Conservation (phyloP, 2,113 vertebrate genomes). For the Alexandromys fortis region DNA sequence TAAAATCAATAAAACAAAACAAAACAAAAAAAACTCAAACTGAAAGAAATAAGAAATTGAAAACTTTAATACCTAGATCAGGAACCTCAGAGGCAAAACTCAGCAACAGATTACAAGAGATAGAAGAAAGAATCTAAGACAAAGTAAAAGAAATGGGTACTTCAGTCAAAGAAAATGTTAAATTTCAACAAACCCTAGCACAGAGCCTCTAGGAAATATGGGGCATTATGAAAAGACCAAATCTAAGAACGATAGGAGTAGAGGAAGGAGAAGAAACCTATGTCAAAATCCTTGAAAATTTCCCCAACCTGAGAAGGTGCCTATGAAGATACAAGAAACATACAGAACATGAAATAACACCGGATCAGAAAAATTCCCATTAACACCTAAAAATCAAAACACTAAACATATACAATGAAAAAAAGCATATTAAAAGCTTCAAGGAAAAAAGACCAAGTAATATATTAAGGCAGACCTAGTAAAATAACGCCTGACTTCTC, state of each 20-base stretch:
- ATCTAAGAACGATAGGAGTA: background rate
- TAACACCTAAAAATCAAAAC: too few relatives aligned
- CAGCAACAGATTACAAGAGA: background rate
- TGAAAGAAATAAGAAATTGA: background rate
- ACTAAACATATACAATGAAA: background rate
- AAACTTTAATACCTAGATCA: background rate
- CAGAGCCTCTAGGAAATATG: background rate
- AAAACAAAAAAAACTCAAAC: background rate
- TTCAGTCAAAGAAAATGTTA: background rate
- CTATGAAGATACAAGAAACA: background rate
- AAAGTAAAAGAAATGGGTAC: background rate
- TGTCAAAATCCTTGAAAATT: background rate
- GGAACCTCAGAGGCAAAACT: background rate
- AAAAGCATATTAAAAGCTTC: background rate
- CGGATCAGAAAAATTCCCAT: background rate
- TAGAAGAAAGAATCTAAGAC: background rate
- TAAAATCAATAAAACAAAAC: background rate
- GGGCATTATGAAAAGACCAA: background rate
- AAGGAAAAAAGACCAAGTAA: background rate
- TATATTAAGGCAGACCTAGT: background rate
- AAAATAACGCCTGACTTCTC: background rate
- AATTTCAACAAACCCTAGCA: background rate
- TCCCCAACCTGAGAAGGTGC: background rate
- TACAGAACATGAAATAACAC: background rate
- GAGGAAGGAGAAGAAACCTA: background rate